phyloP scores from a whole-genome alignment of 2,797 vertebrate genomes.

The Artibeus lituratus region DNA sequence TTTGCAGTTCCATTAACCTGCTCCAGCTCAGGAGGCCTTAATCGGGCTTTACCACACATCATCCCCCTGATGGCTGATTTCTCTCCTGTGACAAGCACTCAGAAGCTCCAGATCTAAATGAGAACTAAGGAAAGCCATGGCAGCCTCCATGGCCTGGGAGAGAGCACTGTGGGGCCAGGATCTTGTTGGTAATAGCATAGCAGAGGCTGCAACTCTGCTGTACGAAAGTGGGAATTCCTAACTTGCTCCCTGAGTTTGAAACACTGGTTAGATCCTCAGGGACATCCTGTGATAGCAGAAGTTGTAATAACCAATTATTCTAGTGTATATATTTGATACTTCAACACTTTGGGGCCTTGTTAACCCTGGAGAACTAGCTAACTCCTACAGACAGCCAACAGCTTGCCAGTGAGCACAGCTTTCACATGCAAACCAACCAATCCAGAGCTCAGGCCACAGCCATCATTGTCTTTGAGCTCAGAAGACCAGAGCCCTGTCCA shows the following conservation, averaged over 20 bases:
- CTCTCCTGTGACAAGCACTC: not conserved
- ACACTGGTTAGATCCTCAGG: not conserved
- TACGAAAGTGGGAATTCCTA: no score
- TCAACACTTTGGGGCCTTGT: no score
- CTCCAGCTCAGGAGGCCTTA: not conserved
- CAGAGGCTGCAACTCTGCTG: no score
- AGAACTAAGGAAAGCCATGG: accelerated
- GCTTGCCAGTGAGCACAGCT: no score
- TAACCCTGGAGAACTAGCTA: not conserved
- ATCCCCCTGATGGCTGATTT: accelerated
- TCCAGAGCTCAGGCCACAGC: not conserved
- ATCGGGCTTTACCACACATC: accelerated
- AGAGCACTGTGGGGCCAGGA: not conserved
- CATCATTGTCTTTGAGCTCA: no score
- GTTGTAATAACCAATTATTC: not conserved
- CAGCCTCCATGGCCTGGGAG: not conserved
- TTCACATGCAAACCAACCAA: not conserved
- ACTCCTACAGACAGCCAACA: not conserved
- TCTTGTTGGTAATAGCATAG: not conserved
- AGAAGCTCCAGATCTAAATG: not conserved
- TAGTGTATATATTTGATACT: not conserved
- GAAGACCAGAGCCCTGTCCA: not conserved
- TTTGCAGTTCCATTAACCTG: constrained; percentile 8
- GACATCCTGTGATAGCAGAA: not conserved
- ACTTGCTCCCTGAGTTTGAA: not conserved